Conservation (phyloP, 2,113 vertebrate species). For the Microcebus ravelobensis region DNA sequence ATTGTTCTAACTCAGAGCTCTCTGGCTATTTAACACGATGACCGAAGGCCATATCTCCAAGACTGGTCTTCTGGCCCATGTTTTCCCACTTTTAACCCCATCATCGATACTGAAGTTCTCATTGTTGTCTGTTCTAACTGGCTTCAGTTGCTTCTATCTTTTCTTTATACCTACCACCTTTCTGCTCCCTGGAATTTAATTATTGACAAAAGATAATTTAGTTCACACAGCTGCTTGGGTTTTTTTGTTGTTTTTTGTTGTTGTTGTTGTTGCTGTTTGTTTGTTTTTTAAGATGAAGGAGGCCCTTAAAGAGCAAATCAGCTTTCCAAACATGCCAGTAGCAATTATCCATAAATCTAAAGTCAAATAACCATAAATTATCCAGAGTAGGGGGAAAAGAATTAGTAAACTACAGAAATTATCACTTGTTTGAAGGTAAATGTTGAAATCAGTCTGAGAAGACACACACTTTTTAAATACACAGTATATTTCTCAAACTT, state of each 20-base stretch:
- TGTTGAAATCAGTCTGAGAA: not conserved
- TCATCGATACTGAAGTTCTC: not conserved
- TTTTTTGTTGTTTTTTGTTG: not conserved
- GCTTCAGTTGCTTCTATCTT: not conserved
- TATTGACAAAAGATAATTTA: conserved; percentile 15
- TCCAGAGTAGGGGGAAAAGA: not conserved
- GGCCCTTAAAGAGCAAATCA: not conserved
- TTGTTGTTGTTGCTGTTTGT: not conserved
- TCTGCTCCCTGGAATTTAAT: conserved; percentile 21
- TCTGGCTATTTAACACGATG: not conserved
- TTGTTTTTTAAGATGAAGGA: not conserved
- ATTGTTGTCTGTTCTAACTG: not conserved
- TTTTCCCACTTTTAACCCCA: not conserved
- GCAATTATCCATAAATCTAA: conserved; percentile 25
- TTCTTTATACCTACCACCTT: not conserved
- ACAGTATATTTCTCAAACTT: not conserved
- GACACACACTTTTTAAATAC: not conserved
- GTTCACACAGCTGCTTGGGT: not conserved
- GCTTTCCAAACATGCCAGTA: not conserved
- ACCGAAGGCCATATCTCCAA: not conserved
- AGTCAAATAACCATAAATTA: not conserved
- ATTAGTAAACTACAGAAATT: not conserved
- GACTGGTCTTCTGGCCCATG: not conserved
- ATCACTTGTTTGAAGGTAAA: not conserved
- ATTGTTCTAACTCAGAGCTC: not conserved